phyloP scores from a whole-genome alignment of 2,113 vertebrate genomes.

The Aegithalos caudatus region DNA sequence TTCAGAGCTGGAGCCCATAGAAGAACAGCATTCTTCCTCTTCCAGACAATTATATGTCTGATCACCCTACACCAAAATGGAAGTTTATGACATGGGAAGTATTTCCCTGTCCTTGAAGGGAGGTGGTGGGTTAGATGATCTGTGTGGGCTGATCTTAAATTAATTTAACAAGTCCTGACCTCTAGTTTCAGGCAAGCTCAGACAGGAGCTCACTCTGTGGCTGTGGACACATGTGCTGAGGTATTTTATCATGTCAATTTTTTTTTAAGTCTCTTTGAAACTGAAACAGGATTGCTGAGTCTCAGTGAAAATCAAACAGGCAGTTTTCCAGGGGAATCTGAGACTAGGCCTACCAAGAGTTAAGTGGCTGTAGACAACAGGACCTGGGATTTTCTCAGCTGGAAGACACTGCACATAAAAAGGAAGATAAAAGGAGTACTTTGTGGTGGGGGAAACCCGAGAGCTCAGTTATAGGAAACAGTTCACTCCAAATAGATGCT shows the following conservation, averaged over 20 bases:
- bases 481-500: background rate
- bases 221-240: background rate
- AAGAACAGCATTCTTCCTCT: background rate
- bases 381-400: conserved; percentile 10
- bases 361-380: background rate
- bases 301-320: background rate
- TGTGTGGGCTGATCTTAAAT: background rate
- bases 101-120: background rate
- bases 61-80: background rate
- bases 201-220: background rate
- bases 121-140: background rate
- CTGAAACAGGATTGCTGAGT: background rate
- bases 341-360: background rate
- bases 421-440: conserved; percentile 43
- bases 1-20: background rate
- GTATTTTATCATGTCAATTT: background rate
- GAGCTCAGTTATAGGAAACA: background rate
- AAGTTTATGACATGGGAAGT: background rate
- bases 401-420: background rate
- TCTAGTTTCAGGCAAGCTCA: background rate
- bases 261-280: background rate
- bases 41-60: background rate
- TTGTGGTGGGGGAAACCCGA: background rate
- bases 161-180: background rate
- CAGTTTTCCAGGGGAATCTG: background rate